Conservation (phyloP, 2,888 invertebrate species). For the Mesorhabditis spiculigera region DNA sequence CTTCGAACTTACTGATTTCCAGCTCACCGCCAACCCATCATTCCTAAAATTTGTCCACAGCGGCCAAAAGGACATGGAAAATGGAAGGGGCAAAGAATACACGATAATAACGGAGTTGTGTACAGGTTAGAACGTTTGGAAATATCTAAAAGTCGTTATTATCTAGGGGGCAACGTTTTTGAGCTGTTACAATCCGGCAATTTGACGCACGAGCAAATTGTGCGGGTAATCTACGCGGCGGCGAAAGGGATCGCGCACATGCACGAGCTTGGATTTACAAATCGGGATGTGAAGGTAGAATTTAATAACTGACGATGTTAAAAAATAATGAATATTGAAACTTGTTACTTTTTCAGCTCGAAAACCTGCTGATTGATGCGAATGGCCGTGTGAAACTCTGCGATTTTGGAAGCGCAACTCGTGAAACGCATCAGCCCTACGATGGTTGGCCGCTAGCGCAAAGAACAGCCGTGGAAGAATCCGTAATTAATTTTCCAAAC, state of each 20-base stretch:
- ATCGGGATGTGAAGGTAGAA: constrained; percentile 84
- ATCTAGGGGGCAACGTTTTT: constrained; percentile 39
- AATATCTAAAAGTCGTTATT: constrained; percentile 6
- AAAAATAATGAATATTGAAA: constrained; percentile 78
- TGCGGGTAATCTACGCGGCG: constrained; percentile 85
- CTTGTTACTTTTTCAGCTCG: constrained; percentile 75
- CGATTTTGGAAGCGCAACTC: constrained; percentile 93
- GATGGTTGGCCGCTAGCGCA: constrained; percentile 87
- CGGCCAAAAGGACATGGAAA: constrained; percentile 34
- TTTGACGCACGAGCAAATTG: constrained; percentile 60
- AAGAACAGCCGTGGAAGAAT: constrained; percentile 86
- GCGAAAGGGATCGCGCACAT: constrained; percentile 86
- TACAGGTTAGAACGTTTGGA: constrained; percentile 68
- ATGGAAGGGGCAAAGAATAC: constrained; percentile 77
- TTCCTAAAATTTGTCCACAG: constrained; percentile 68
- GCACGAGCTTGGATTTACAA: constrained; percentile 83
- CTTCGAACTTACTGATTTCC: constrained; percentile 23
- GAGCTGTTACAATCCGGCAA: constrained; percentile 23
- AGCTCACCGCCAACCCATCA: constrained; percentile 82
- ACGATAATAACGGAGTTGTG: constrained; percentile 87
- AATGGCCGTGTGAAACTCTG: constrained; percentile 86
- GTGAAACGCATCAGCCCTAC: constrained; percentile 76
- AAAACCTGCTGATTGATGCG: constrained; percentile 83
- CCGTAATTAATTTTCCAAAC: constrained; percentile 64
- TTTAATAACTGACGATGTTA: not conserved